A percentile compares a stretch with the other conserved stretches of the same genome.
These are phyloP conservation scores for Siderastrea radians DNA, from an alignment of 92 coral and sea anemone genomes.

Conservation along the genomic window DNA sequence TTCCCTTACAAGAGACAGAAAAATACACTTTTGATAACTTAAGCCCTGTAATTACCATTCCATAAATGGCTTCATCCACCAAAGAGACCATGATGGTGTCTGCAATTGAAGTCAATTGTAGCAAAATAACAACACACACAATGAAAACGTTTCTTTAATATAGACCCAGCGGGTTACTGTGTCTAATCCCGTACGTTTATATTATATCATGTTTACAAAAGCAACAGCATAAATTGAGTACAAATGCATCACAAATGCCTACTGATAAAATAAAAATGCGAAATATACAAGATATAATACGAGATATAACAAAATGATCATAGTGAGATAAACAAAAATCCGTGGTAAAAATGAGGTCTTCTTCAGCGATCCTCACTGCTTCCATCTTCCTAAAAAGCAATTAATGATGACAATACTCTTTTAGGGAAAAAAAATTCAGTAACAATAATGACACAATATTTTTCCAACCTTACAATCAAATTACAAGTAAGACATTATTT, in stretches of 20 bases:
- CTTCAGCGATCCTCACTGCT: constrained; percentile 1
- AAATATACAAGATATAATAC: constrained; percentile 1
- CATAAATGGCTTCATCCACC: constrained; percentile 10
- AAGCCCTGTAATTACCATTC: constrained; percentile 3
- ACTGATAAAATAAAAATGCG: background rate
- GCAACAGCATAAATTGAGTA: constrained; percentile 4
- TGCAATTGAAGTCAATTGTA: constrained; percentile 24
- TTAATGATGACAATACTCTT: background rate
- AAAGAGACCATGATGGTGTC: background rate
- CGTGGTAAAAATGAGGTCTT: constrained; percentile 10
- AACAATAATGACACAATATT: background rate
- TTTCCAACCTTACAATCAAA: background rate
- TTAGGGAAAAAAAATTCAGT: background rate
- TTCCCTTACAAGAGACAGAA: background rate
- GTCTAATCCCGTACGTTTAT: constrained; percentile 11
- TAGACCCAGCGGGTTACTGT: background rate
- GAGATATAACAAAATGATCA: background rate
- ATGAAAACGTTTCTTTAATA: constrained; percentile 43
- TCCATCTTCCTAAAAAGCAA: constrained; percentile 38
- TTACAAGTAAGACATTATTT: no score
- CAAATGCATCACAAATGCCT: constrained; percentile 14
- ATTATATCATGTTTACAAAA: constrained; percentile 8
- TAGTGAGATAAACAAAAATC: constrained; percentile 7
- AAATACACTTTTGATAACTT: background rate
- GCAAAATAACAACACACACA: constrained; percentile 49